These are phyloP conservation scores for Channa argus DNA, from an alignment of 2,113 vertebrate genomes.

Conservation along the genomic window DNA sequence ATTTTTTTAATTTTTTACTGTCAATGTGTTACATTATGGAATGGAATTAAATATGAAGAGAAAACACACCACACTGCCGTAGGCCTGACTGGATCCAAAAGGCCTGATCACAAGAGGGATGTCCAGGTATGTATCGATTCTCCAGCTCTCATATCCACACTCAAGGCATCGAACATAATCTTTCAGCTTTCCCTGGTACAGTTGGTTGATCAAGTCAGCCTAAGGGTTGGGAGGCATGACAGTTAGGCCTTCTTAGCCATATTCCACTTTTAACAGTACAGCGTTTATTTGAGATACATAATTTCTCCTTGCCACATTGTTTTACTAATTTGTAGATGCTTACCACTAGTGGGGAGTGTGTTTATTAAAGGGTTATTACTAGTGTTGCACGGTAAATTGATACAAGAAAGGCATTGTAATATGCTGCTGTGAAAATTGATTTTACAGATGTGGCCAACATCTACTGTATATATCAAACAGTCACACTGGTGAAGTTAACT, in stretches of 20 bases:
- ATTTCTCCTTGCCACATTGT: not conserved
- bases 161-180: slow-evolving; percentile 98
- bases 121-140: slow-evolving; percentile 98
- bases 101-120: slow-evolving; percentile 98
- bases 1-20: not conserved
- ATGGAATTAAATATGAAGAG: slow-evolving; percentile 10
- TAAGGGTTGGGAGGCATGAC: slow-evolving; percentile 74
- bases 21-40: slow-evolving; percentile 4
- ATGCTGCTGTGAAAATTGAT: too few species aligned
- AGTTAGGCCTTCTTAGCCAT: slow-evolving; percentile 33
- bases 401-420: too few species aligned
- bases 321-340: not conserved
- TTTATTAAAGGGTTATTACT: too few species aligned
- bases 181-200: slow-evolving; percentile 99
- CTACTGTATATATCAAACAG: too few species aligned
- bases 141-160: slow-evolving; percentile 98
- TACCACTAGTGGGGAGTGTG: not conserved
- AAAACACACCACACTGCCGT: slow-evolving; percentile 95
- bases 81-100: slow-evolving; percentile 95
- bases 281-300: slow-evolving; percentile 2
- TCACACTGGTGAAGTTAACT: too few species aligned
- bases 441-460: too few species aligned
- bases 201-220: slow-evolving; percentile 98
- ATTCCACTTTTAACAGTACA: slow-evolving; percentile 17
- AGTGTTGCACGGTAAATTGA: too few species aligned